Evolutionary conservation across 2,797 vertebrate species (phyloP).

Genomic region (Kryptopterus vitreolus): DNA sequence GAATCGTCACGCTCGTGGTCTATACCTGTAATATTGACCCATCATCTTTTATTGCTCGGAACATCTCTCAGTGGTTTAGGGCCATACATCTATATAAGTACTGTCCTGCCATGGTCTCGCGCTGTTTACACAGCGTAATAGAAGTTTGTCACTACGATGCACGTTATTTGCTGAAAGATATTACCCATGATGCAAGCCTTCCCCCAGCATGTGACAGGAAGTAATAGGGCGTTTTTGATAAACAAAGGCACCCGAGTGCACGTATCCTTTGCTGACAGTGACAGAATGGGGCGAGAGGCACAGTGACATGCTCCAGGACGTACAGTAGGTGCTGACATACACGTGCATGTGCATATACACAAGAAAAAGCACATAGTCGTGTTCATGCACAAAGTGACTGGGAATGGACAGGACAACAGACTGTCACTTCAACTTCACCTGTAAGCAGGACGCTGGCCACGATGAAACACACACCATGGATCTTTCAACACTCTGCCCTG

Average conservation of each 20-base stretch:
- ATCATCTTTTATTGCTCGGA: conserved; percentile 18
- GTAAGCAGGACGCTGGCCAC: conserved; percentile 49
- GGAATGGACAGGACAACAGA: conserved; percentile 59
- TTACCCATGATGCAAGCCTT: conserved; percentile 63
- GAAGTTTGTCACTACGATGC: conserved; percentile 71
- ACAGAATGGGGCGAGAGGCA: conserved; percentile 78
- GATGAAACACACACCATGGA: conserved; percentile 44
- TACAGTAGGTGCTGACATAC: conserved; percentile 42
- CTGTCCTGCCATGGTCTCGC: conserved; percentile 27
- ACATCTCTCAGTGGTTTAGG: conserved; percentile 15
- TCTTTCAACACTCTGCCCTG: conserved; percentile 35
- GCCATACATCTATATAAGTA: conserved; percentile 37
- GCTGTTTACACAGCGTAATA: conserved; percentile 53
- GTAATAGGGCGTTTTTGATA: conserved; percentile 71
- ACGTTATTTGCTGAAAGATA: conserved; percentile 72
- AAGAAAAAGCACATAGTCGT: conserved; percentile 33
- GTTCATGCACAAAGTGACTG: conserved; percentile 47
- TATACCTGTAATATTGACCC: conserved; percentile 10
- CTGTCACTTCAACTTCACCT: conserved; percentile 71
- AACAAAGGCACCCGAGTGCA: conserved; percentile 68
- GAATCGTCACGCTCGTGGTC: conserved; percentile 13
- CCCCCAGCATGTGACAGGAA: conserved; percentile 69
- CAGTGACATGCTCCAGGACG: conserved; percentile 69
- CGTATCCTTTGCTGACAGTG: conserved; percentile 73
- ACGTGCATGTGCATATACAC: conserved; percentile 16